These are phyloP conservation scores for Macaria liturata DNA, from an alignment of 2,888 invertebrate genomes.

Conservation along the genomic window DNA sequence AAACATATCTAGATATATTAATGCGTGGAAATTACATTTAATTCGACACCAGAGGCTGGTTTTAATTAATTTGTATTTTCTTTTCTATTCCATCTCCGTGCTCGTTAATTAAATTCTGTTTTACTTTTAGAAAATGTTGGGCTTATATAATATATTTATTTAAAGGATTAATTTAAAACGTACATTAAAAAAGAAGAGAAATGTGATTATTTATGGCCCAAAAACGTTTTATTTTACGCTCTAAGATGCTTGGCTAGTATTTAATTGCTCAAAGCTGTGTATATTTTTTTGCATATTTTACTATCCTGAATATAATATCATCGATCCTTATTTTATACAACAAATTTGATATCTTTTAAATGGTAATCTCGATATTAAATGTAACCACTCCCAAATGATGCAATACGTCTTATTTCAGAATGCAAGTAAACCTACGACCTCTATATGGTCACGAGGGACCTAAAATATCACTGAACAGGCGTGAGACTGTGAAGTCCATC, in stretches of 20 bases:
- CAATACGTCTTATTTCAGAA: background rate
- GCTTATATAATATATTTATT: no score
- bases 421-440: conserved; percentile 14
- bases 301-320: no score
- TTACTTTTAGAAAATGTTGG: conserved; percentile 18
- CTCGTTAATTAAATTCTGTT: conserved; percentile 40
- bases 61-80: conserved; percentile 42
- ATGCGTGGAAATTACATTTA: conserved; percentile 18
- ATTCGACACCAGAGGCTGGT: conserved; percentile 29
- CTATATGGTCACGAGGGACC: conserved; percentile 26
- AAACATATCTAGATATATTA: background rate
- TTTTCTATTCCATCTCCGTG: conserved; percentile 28
- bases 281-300: no score
- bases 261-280: no score
- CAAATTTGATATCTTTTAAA: no score
- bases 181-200: no score
- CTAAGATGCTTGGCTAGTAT: no score
- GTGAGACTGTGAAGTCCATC: conserved; percentile 28
- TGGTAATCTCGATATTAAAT: no score
- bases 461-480: conserved; percentile 23
- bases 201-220: no score
- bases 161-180: no score
- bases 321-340: no score
- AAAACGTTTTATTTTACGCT: no score
- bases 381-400: conserved; percentile 19